Evolutionary conservation across 2,113 vertebrate genomes (phyloP).

Genomic region (Dinomys branickii): DNA sequence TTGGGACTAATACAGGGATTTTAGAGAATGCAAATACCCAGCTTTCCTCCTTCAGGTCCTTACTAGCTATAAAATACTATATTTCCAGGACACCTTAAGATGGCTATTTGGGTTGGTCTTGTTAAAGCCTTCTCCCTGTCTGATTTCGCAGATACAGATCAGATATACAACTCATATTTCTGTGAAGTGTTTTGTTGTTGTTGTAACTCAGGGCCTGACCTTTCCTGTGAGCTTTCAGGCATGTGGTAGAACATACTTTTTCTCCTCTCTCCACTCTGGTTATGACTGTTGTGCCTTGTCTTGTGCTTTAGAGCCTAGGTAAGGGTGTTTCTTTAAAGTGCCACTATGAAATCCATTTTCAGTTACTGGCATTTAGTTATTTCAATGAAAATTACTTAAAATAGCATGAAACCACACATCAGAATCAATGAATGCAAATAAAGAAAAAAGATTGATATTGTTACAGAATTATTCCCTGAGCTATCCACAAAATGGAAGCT

Average conservation of each 20-base stretch:
- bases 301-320: background rate
- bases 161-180: background rate
- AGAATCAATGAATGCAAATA: slow-evolving; percentile 45
- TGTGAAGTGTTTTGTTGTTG: background rate
- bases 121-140: background rate
- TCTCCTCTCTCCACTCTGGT: background rate
- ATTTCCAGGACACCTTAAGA: background rate
- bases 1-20: background rate
- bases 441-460: slow-evolving; percentile 18
- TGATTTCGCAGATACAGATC: background rate
- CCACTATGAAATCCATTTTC: slow-evolving; percentile 12
- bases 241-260: background rate
- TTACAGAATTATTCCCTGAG: background rate
- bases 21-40: background rate
- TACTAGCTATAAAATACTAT: background rate
- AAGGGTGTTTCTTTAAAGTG: slow-evolving; percentile 44
- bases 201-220: background rate
- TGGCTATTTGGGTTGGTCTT: background rate
- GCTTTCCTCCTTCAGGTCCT: slow-evolving; percentile 13
- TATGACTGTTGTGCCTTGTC: background rate
- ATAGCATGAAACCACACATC: background rate
- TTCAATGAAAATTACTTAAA: slow-evolving; percentile 35
- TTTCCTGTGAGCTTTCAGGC: background rate
- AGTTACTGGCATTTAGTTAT: background rate
- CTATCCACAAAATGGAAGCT: slow-evolving; percentile 36